Base-by-base conservation (phyloP, 2,797 vertebrate genomes). In the Mormyrops attenuatus region DNA sequence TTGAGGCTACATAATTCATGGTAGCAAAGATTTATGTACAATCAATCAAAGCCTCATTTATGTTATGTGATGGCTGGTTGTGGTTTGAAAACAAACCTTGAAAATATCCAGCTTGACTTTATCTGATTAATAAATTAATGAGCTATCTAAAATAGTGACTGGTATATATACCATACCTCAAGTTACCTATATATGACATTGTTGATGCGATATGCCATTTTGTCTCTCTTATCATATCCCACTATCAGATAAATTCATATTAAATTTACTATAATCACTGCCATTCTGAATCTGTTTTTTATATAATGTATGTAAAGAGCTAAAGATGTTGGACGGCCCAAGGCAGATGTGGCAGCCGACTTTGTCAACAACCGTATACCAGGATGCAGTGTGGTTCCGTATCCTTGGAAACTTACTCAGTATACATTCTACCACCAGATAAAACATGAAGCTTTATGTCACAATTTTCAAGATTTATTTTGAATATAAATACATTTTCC, bases 301-400 rank as follows among this genome's bases (percentile, higher is more conserved):
- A 9, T 5, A 15, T 17, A n/a, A 53, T 53, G 34, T 89, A 57
- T 77, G 15, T 89, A 5, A 87, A 89, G 89, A 63, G 57, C 85
- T 55, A 98, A 98, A 95, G 98, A 99, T 94, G 97, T 99, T 44
- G 98, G 98, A 91, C 96, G 97, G 92, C 97, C 98, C n/a, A 99
- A 99, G 92, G 98, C 98, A 88, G 98, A 99, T 86, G 98, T 99
- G 89, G 98, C 98, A 90, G 98, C 98, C 47, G 97, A 99, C 91
- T 99, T 99, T 91, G 93, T 99, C 38, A 99, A 99, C 94, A 96
- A 91, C 90, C 97, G 98, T 88, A 91, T 99, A 92, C 98, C 97
- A 89, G 96, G 94, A 92, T 98, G 98, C 92, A 95, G 96, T 93
- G 98, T 99, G 1, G 94, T 97, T 89, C 95, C 98, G 98, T 99